These are phyloP conservation scores for Axinella damicornis DNA, from an alignment of 37 sponge, comb jelly and placozoan genomes.

Conservation along the genomic window DNA sequence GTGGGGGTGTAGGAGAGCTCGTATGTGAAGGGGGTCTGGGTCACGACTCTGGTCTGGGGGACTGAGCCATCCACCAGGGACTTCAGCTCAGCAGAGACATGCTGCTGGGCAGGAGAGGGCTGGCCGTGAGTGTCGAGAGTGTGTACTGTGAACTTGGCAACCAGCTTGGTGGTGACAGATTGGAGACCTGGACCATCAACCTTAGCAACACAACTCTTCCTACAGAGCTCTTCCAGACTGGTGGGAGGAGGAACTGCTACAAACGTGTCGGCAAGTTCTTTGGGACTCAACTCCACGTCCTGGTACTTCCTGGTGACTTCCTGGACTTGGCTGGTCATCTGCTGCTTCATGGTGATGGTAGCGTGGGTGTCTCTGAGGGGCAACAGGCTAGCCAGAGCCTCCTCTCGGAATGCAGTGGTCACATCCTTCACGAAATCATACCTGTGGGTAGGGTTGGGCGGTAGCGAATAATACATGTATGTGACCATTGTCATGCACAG, in stretches of 20 bases:
- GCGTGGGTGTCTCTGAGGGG: neutral
- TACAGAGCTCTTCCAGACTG: too few relatives aligned
- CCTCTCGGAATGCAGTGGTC: neutral
- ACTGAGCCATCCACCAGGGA: neutral
- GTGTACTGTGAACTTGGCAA: neutral
- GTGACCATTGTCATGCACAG: too few relatives aligned
- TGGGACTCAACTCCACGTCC: neutral
- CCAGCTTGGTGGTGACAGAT: slow-evolving; percentile 12
- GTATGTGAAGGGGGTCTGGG: neutral
- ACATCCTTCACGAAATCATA: too few relatives aligned
- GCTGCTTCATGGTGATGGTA: neutral
- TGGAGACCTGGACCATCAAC: neutral
- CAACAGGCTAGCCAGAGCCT: neutral
- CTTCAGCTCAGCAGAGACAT: slow-evolving; percentile 7
- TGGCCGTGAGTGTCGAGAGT: neutral
- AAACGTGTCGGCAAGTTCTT: slow-evolving; percentile 13
- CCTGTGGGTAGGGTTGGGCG: too few relatives aligned
- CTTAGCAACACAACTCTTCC: too few relatives aligned
- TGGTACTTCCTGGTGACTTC: neutral
- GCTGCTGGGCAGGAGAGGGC: too few relatives aligned
- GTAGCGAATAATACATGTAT: too few relatives aligned
- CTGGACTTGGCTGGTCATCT: neutral
- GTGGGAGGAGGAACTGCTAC: too few relatives aligned
- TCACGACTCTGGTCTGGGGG: neutral
- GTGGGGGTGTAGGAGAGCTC: neutral